These are phyloP conservation scores for Sipha flava DNA, from an alignment of 1,140 invertebrate species.

Conservation along the genomic window DNA sequence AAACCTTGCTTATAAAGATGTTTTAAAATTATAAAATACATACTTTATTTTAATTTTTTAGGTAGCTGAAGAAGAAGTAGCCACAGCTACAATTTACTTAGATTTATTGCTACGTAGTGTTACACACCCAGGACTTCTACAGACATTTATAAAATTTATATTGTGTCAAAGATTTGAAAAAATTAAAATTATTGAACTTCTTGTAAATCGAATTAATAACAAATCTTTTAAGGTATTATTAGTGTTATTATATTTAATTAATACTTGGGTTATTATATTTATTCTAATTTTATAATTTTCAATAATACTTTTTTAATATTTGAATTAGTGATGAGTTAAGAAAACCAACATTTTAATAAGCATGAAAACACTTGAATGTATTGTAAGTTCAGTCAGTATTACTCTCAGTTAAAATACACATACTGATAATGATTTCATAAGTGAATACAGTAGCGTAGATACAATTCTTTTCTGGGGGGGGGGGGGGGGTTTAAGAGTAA, in stretches of 20 bases:
- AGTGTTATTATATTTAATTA: neutral
- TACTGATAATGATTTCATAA: too few relatives aligned
- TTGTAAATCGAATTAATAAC: conserved; percentile 65
- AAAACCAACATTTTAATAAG: too few relatives aligned
- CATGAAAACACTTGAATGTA: too few relatives aligned
- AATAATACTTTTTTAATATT: neutral
- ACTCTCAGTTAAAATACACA: too few relatives aligned
- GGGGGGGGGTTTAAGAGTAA: too few relatives aligned
- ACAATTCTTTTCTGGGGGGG: too few relatives aligned
- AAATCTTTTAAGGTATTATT: conserved; percentile 54
- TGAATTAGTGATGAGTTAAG: too few relatives aligned
- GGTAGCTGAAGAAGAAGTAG: conserved; percentile 67
- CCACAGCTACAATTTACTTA: conserved; percentile 83
- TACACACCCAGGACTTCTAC: conserved; percentile 71
- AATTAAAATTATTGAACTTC: conserved; percentile 62
- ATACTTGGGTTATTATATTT: neutral
- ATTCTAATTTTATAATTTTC: neutral
- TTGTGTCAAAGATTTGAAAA: conserved; percentile 77
- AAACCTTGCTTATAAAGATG: neutral
- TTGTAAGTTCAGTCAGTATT: too few relatives aligned
- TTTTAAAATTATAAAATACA: neutral
- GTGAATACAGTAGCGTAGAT: too few relatives aligned
- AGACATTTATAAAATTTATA: conserved; percentile 76
- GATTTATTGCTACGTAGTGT: conserved; percentile 80
- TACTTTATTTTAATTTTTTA: neutral